A percentile compares a stretch with the other conserved stretches of the same genome.
Evolutionary conservation across 2,797 vertebrate genomes (phyloP).

Genomic region (Sarcophilus harrisii): DNA sequence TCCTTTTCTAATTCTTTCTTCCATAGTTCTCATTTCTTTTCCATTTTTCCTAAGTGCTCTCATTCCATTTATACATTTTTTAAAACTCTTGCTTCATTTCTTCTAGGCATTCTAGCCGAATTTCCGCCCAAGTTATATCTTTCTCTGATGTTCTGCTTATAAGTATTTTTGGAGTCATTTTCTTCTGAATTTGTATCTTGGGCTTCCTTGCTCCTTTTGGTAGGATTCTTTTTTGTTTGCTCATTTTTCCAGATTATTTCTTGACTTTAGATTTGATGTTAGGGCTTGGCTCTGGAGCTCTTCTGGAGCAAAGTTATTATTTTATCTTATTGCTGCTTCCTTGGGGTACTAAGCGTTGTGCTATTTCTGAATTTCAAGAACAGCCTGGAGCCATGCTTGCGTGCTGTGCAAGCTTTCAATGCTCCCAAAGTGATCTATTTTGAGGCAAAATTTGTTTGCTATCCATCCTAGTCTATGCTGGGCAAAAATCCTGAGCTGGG

Average conservation of each 20-base stretch:
- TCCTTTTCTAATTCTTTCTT: neutral
- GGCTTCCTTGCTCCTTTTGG: neutral
- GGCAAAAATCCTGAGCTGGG: neutral
- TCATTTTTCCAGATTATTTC: neutral
- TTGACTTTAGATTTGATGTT: neutral
- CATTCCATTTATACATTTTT: neutral
- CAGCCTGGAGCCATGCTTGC: neutral
- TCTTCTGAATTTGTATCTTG: neutral
- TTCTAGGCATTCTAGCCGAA: neutral
- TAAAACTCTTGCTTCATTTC: neutral
- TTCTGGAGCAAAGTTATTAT: neutral
- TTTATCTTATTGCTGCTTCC: neutral
- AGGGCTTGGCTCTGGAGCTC: neutral
- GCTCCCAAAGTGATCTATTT: neutral
- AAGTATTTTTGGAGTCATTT: neutral
- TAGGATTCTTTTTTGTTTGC: neutral
- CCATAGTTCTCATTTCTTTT: neutral
- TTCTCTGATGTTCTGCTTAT: neutral
- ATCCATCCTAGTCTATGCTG: neutral
- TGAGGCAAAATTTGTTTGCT: neutral
- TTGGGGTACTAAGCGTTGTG: neutral
- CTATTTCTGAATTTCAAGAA: neutral
- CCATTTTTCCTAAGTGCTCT: neutral
- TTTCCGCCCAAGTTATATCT: neutral
- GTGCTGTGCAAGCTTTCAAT: too few species aligned